Conservation (phyloP, 2,113 vertebrate genomes). For the Trinectes maculatus region DNA sequence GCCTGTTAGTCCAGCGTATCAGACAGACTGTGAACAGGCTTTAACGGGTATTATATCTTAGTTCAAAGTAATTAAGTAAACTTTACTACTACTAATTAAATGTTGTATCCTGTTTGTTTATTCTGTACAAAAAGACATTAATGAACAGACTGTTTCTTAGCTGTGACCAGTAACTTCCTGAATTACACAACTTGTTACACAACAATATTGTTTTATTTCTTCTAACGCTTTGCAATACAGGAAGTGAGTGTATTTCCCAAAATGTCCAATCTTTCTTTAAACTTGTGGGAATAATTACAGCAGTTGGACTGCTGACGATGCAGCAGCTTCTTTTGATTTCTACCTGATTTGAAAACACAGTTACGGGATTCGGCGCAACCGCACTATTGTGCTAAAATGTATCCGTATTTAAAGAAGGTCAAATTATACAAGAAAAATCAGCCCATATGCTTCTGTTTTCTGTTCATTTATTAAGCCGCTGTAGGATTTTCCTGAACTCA, state of each 20-base stretch:
- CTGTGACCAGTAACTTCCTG: background rate
- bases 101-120: no score
- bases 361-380: background rate
- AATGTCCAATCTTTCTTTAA: constrained; percentile 6
- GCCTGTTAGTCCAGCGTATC: background rate
- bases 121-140: background rate
- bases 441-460: constrained; percentile 34
- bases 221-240: background rate
- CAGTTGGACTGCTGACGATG: background rate
- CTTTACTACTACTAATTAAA: background rate
- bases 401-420: constrained; percentile 22
- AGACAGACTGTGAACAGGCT: no score
- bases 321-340: constrained; percentile 15
- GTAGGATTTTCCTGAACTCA: constrained; percentile 76
- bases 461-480: constrained; percentile 41
- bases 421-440: constrained; percentile 24
- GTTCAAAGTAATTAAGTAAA: no score
- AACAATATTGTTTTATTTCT: no score
- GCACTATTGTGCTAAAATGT: constrained; percentile 6
- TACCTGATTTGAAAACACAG: constrained; percentile 22
- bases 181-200: background rate
- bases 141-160: background rate
- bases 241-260: background rate
- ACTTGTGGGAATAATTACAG: background rate
- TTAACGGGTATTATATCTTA: no score